These are phyloP conservation scores for Chelidonichthys spinosus DNA, from an alignment of 2,797 vertebrate species.

Conservation along the genomic window DNA sequence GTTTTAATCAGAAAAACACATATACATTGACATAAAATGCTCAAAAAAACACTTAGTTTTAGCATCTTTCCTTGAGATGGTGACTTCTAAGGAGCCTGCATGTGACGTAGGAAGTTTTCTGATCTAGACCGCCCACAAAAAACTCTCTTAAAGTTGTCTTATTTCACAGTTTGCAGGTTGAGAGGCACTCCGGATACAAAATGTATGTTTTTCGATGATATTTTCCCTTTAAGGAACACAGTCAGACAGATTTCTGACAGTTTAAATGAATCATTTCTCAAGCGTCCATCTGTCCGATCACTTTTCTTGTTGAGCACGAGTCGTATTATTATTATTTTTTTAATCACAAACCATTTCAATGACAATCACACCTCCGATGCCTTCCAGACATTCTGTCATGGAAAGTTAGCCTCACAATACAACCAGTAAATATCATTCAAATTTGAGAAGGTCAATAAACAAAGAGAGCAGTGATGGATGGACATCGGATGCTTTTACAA, in stretches of 20 bases:
- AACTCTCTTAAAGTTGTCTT: too few species aligned
- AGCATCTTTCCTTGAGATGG: too few species aligned
- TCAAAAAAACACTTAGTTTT: too few species aligned
- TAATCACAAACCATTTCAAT: not conserved
- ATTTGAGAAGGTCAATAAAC: slow-evolving; percentile 47
- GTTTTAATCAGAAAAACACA: too few species aligned
- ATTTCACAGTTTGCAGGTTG: too few species aligned
- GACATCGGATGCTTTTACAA: slow-evolving; percentile 13
- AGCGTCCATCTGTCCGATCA: not conserved
- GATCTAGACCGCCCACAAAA: too few species aligned
- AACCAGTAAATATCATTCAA: slow-evolving; percentile 17
- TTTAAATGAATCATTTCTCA: not conserved
- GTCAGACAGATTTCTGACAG: not conserved
- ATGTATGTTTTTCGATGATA: not conserved
- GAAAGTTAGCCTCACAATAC: slow-evolving; percentile 19
- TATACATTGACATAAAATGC: too few species aligned
- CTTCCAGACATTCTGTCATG: slow-evolving; percentile 17
- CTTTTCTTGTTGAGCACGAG: not conserved
- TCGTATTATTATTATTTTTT: not conserved
- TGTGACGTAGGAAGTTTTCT: too few species aligned
- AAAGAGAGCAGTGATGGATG: slow-evolving; percentile 29
- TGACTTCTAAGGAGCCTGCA: too few species aligned
- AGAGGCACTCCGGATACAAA: not conserved
- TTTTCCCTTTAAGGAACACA: not conserved
- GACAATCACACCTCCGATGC: too few species aligned